phyloP scores from a whole-genome alignment of 2,888 invertebrate species.

The Danaus chrysippus region DNA sequence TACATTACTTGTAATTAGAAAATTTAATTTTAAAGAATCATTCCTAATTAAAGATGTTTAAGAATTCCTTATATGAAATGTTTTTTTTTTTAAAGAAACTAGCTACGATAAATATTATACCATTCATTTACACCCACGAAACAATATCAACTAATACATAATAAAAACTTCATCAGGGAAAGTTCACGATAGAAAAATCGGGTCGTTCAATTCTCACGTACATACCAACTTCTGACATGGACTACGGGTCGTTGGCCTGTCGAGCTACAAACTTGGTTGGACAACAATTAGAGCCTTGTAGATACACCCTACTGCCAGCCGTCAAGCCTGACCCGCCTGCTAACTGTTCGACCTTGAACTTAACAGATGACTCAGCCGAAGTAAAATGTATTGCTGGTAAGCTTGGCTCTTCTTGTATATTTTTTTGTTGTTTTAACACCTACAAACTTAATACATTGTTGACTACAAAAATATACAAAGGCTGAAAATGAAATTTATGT shows the following conservation, averaged over 20 bases:
- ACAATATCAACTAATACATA: no score
- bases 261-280: conserved; percentile 86
- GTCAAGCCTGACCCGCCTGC: conserved; percentile 88
- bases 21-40: no score
- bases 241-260: conserved; percentile 87
- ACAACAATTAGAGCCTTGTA: conserved; percentile 85
- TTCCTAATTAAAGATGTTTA: no score
- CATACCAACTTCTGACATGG: conserved; percentile 85
- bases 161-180: no score
- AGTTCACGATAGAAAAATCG: conserved; percentile 74
- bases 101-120: no score
- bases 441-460: no score
- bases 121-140: no score
- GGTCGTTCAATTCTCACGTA: conserved; percentile 85
- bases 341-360: conserved; percentile 87
- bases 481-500: no score
- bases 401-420: background rate
- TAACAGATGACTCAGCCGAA: conserved; percentile 86
- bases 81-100: no score
- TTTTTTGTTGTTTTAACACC: conserved; percentile 11
- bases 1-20: no score
- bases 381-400: conserved; percentile 83
- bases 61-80: no score
- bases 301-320: conserved; percentile 86
- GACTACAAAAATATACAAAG: no score